A percentile compares a stretch with the other conserved stretches of the same genome.
phyloP scores from a whole-genome alignment of 2,888 invertebrate species.

The Eupithecia centaureata region DNA sequence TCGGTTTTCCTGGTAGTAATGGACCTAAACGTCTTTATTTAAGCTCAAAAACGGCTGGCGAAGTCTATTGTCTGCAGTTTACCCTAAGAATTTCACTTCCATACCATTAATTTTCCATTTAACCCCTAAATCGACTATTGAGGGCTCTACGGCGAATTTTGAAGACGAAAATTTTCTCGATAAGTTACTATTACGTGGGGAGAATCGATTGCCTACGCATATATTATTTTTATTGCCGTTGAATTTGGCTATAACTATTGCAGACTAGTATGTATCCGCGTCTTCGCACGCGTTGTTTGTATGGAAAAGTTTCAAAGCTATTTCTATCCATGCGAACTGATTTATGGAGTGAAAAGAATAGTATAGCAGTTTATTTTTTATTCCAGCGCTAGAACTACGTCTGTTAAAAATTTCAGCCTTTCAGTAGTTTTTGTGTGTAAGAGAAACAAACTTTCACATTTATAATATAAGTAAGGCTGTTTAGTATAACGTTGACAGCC shows the following conservation, averaged over 20 bases:
- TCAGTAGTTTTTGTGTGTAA: not conserved
- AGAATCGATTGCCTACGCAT: slow-evolving; percentile 55
- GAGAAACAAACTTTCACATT: no score
- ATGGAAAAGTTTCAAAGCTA: no score
- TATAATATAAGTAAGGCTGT: no score
- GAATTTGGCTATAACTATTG: not conserved
- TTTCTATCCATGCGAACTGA: no score
- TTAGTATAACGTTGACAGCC: slow-evolving; percentile 4
- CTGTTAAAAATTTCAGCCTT: no score
- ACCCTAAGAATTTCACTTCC: slow-evolving; percentile 74
- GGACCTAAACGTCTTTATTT: slow-evolving; percentile 52
- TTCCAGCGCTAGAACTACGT: no score
- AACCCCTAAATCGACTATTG: slow-evolving; percentile 70
- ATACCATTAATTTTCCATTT: slow-evolving; percentile 78
- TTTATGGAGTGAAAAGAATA: no score
- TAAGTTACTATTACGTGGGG: slow-evolving; percentile 62
- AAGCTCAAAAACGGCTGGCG: slow-evolving; percentile 56
- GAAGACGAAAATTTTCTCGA: slow-evolving; percentile 60
- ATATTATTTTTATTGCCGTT: slow-evolving; percentile 46
- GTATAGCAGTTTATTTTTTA: no score
- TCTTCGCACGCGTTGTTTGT: no score
- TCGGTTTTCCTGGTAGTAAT: slow-evolving; percentile 47
- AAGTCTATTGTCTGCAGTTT: slow-evolving; percentile 67
- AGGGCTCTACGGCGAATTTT: slow-evolving; percentile 63
- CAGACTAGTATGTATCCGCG: no score